phyloP scores from a whole-genome alignment of 2,113 vertebrate genomes.

The Scolopax mira region DNA sequence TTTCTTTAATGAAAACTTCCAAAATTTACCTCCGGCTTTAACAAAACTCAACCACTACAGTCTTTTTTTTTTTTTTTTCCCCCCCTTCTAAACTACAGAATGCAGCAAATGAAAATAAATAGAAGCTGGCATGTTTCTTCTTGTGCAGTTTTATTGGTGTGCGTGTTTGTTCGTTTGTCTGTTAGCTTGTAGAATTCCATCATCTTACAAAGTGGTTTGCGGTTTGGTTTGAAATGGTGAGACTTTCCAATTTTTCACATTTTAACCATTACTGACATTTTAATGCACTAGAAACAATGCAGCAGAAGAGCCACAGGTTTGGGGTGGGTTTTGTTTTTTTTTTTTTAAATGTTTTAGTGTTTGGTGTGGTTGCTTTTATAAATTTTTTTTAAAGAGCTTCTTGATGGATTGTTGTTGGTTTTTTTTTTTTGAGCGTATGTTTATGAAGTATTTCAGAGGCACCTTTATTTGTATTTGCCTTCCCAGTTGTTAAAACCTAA shows the following conservation, averaged over 20 bases:
- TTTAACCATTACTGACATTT: conserved; percentile 30
- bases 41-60: background rate
- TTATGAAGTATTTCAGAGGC: background rate
- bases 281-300: background rate
- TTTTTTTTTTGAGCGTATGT: background rate
- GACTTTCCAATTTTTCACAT: conserved; percentile 14
- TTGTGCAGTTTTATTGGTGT: conserved; percentile 59
- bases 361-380: background rate
- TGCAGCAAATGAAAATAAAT: conserved; percentile 18
- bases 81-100: conserved; percentile 2
- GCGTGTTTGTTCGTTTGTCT: conserved; percentile 56
- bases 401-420: background rate
- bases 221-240: conserved; percentile 33
- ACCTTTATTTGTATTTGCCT: background rate
- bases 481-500: background rate
- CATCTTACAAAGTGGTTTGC: conserved; percentile 45
- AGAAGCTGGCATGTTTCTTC: conserved; percentile 53
- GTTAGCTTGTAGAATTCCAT: conserved; percentile 53
- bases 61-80: background rate
- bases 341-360: background rate
- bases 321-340: background rate
- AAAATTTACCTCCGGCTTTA: background rate
- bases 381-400: background rate
- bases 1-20: background rate
- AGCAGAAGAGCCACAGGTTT: background rate